Evolutionary conservation across 2,113 vertebrate species (phyloP).

Genomic region (Xenotilapia caudafasciata): DNA sequence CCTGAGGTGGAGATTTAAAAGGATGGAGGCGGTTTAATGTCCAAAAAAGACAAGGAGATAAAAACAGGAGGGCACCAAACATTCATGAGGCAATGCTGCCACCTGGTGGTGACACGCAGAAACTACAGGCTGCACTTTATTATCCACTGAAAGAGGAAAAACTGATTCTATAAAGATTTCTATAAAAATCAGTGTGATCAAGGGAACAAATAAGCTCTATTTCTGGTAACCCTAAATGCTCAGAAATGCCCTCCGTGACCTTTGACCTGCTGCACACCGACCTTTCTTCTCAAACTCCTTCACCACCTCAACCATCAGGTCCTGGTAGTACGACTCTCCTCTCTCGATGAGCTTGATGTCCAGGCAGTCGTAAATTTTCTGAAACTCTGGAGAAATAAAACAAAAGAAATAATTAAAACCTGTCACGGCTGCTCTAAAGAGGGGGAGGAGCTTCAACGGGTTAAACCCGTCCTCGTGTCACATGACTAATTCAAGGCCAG

Average conservation of each 20-base stretch:
- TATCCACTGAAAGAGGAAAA: not conserved
- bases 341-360: conserved; percentile 81
- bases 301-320: conserved; percentile 82
- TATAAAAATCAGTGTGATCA: not conserved
- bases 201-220: accelerated
- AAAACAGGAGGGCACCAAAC: accelerated
- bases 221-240: not conserved
- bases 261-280: not conserved
- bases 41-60: accelerated
- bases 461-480: accelerated
- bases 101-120: conserved; percentile 7
- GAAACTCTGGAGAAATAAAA: conserved; percentile 78
- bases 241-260: not conserved
- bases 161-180: accelerated
- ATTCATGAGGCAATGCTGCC: conserved; percentile 21
- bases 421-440: accelerated
- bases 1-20: conserved; percentile 61
- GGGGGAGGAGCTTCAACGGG: accelerated
- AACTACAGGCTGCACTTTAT: not conserved
- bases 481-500: not conserved
- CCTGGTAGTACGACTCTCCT: conserved; percentile 93
- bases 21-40: not conserved
- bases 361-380: conserved; percentile 87
- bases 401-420: not conserved
- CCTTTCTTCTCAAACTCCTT: conserved; percentile 76